These are phyloP conservation scores for Phocides pigmalion DNA, from an alignment of 1,140 invertebrate genomes.

Conservation along the genomic window DNA sequence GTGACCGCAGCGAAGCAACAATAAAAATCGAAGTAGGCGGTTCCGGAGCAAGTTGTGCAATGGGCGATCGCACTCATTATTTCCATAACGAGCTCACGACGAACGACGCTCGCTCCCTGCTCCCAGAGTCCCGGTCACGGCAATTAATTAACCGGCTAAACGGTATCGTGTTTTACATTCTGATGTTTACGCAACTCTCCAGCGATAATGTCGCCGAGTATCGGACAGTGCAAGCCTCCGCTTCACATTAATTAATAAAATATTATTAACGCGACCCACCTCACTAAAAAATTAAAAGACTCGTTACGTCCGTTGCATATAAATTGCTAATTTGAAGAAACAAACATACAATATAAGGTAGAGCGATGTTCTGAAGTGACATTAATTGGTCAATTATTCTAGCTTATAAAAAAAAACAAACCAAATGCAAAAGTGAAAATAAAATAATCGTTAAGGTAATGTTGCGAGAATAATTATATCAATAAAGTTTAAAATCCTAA, in stretches of 20 bases:
- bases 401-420: too few species aligned
- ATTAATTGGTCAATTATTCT: too few species aligned
- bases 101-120: conserved; percentile 49
- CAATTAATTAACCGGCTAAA: conserved; percentile 82
- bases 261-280: conserved; percentile 70
- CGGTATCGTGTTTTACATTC: conserved; percentile 81
- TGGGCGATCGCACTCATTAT: conserved; percentile 70
- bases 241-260: conserved; percentile 78
- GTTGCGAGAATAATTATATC: too few species aligned
- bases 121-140: conserved; percentile 58
- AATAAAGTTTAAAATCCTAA: too few species aligned
- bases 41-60: conserved; percentile 49
- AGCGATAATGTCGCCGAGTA: conserved; percentile 75
- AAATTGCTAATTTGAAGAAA: conserved; percentile 67
- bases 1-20: conserved; percentile 40
- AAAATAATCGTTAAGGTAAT: too few species aligned
- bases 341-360: conserved; percentile 39
- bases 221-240: conserved; percentile 59
- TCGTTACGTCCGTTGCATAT: conserved; percentile 68
- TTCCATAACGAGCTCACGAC: conserved; percentile 74
- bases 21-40: conserved; percentile 51
- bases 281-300: conserved; percentile 77
- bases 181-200: conserved; percentile 80
- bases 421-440: too few species aligned
- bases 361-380: too few species aligned